Evolutionary conservation across 2,888 invertebrate genomes (phyloP).

Genomic region (Drosophila prolongata): DNA sequence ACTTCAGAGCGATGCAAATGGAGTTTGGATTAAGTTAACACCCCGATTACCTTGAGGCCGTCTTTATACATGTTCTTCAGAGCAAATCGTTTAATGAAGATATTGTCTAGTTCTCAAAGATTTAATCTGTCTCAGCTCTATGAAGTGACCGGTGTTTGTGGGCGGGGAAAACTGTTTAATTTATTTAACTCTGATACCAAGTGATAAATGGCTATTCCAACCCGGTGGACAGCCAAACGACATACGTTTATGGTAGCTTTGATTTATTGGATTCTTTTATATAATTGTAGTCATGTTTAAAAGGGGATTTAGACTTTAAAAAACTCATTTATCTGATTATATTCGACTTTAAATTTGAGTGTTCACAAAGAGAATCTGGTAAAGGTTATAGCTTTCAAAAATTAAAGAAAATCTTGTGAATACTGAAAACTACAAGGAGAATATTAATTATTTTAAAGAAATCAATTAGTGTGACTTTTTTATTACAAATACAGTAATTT

Average conservation of each 20-base stretch:
- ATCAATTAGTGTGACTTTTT: too few relatives aligned
- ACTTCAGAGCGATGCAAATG: constrained; percentile 12
- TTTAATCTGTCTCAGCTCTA: constrained; percentile 10
- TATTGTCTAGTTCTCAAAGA: constrained; percentile 20
- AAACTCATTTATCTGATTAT: constrained; percentile 12
- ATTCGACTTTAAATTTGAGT: neutral
- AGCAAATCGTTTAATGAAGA: constrained; percentile 37
- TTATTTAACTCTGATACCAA: constrained; percentile 17
- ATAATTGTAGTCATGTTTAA: constrained; percentile 35
- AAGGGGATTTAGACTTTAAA: constrained; percentile 10
- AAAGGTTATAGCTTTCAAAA: constrained; percentile 1
- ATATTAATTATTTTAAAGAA: too few relatives aligned
- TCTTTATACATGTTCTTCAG: constrained; percentile 1
- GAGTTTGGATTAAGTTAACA: constrained; percentile 38
- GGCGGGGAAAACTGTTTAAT: constrained; percentile 17
- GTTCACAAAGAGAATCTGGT: neutral
- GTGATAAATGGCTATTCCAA: constrained; percentile 24
- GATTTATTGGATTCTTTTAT: constrained; percentile 32
- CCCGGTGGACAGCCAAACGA: constrained; percentile 26
- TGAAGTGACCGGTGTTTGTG: neutral
- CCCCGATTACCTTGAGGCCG: constrained; percentile 22
- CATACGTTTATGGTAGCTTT: constrained; percentile 23
- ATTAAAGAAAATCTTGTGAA: too few relatives aligned
- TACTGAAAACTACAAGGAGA: too few relatives aligned
- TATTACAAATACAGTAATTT: too few relatives aligned